Base-by-base conservation (phyloP, 92 coral and sea anemone species). In the Phenganax subtilis region DNA sequence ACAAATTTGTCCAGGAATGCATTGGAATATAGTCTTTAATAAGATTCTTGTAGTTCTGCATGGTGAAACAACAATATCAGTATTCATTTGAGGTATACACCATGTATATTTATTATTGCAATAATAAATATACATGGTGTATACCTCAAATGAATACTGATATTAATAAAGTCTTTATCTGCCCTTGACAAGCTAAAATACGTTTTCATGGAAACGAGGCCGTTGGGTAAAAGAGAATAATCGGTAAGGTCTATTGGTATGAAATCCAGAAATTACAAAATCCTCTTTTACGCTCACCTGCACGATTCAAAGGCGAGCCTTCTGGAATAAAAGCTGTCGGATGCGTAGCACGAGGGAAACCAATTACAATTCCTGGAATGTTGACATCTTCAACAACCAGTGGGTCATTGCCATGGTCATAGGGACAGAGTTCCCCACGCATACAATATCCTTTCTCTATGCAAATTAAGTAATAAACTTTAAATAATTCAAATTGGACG, bases 331-430 rank as follows among this genome's bases (percentile, higher is more conserved):
- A 93, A 1, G 91, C 88, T 10, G 91, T 86, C 12, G 88, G 89
- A 31, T 86, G 83, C 6, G 96, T 72, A 31, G 81, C 81, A 20
- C 85, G 84, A 37, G 92, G 97, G 59, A 96, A 87, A 76, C 93
- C 93, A 75, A 90, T 82, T 57, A 79, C 83, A 80, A 92, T 91
- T 79, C 93, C 97, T 4, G 92, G 96, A 16, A 92, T 91, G 68
- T 89, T 84, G 75, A 93, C 92, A 82, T 96, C 97, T 67, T 89
- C 91, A 67, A 96, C 97, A 10, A 91, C 90, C 12, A 96, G 93
- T 47, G 99, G 97, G 71, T 96, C 99, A 88, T 92, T 96, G 53
- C 99, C 99, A 82, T 96, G 99, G 75, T 96, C 99, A 89, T 72
- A 92, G 10, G 93, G 96, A 71, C 99, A 96, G 47, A 92, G 90